Conservation (phyloP, 2,888 invertebrate genomes). For the Xanthorhoe designata region DNA sequence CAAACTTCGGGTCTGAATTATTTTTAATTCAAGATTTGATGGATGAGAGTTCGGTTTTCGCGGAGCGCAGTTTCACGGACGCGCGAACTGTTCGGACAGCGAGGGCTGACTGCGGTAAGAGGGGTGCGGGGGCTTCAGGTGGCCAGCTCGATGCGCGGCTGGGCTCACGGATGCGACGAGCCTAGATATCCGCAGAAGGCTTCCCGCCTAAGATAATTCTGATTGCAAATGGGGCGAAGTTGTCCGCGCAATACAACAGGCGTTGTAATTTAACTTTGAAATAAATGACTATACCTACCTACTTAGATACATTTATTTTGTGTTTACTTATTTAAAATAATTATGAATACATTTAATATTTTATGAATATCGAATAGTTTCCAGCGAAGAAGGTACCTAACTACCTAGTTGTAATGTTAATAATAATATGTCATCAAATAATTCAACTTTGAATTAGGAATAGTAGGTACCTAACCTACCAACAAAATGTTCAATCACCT, state of each 20-base stretch:
- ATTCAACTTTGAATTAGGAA: no score
- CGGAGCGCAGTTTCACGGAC: constrained; percentile 14
- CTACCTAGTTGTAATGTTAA: no score
- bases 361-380: no score
- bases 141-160: constrained; percentile 59
- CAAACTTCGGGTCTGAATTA: constrained; percentile 3
- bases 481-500: background rate
- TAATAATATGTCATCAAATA: no score
- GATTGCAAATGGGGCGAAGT: constrained; percentile 9
- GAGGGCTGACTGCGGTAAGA: constrained; percentile 26
- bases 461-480: no score
- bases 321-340: no score
- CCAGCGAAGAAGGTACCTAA: no score
- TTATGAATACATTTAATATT: no score
- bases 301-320: background rate
- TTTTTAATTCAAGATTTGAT: constrained; percentile 30
- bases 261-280: background rate
- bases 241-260: background rate
- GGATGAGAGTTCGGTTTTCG: constrained; percentile 20
- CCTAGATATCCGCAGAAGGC: constrained; percentile 52
- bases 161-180: constrained; percentile 54
- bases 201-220: constrained; percentile 36
- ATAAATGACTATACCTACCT: background rate
- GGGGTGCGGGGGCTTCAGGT: constrained; percentile 54
- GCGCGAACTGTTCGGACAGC: constrained; percentile 19